Evolutionary conservation across 2,797 vertebrate genomes (phyloP).

Genomic region (Poliocrania exsul): DNA sequence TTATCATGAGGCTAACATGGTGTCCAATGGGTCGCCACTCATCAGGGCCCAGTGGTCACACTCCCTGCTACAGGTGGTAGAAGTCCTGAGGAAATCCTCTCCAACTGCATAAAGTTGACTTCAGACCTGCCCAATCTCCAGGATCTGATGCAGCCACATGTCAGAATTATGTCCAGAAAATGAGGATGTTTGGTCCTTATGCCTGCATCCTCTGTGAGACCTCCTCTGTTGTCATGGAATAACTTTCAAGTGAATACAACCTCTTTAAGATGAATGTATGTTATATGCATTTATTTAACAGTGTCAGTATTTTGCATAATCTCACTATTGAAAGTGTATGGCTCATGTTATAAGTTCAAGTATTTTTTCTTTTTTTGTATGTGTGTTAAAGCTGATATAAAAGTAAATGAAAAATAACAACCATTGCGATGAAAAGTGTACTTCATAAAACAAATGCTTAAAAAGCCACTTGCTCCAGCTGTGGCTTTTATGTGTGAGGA

Average conservation of each 20-base stretch:
- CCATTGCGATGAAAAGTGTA: conserved; percentile 19
- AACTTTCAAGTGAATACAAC: background rate
- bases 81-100: background rate
- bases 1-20: background rate
- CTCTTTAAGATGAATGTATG: background rate
- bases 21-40: background rate
- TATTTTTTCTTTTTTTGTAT: background rate
- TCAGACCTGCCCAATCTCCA: background rate
- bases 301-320: background rate
- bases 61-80: background rate
- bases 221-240: background rate
- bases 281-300: background rate
- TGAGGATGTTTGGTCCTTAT: background rate
- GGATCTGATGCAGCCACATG: fast-evolving
- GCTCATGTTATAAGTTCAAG: background rate
- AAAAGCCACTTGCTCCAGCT: conserved; percentile 46
- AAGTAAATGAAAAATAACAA: conserved; percentile 49
- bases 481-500: background rate
- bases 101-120: background rate
- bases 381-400: background rate
- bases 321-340: background rate
- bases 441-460: conserved; percentile 54
- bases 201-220: background rate
- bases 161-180: background rate
- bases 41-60: background rate